Conservation (phyloP, 92 coral and sea anemone species). For the Isaurus tuberculatus region DNA sequence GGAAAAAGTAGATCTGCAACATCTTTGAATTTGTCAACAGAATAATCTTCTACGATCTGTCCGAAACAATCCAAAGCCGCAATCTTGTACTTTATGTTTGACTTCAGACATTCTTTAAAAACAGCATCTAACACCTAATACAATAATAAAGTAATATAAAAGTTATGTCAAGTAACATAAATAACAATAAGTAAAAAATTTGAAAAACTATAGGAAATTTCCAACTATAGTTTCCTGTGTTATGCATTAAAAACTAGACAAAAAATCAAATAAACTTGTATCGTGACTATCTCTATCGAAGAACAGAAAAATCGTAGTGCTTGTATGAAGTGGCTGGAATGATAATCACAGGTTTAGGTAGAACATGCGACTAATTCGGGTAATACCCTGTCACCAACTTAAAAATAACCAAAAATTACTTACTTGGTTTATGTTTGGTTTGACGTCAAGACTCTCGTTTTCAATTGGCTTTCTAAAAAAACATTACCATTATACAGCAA, state of each 20-base stretch:
- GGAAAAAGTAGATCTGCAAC: slow-evolving; percentile 85
- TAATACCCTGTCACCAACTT: not conserved
- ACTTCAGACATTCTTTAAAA: slow-evolving; percentile 85
- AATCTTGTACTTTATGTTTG: slow-evolving; percentile 79
- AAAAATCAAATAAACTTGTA: too few relatives aligned
- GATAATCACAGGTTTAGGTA: too few relatives aligned
- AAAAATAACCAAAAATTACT: not conserved
- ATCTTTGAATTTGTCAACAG: slow-evolving; percentile 76
- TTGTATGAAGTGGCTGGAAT: too few relatives aligned
- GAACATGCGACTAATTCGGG: too few relatives aligned
- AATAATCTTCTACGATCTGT: slow-evolving; percentile 78
- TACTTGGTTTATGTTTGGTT: slow-evolving; percentile 11
- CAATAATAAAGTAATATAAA: too few relatives aligned
- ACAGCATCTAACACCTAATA: slow-evolving; percentile 77
- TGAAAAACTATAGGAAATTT: too few relatives aligned
- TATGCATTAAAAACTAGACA: too few relatives aligned
- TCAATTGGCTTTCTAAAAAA: slow-evolving; percentile 21
- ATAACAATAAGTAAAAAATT: too few relatives aligned
- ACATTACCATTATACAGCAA: not conserved
- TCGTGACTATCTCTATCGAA: too few relatives aligned
- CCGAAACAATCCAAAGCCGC: slow-evolving; percentile 87
- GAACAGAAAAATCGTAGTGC: too few relatives aligned
- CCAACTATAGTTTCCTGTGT: too few relatives aligned
- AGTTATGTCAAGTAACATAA: too few relatives aligned
- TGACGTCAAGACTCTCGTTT: slow-evolving; percentile 9